These are phyloP conservation scores for Orthosia cruda DNA, from an alignment of 2,888 invertebrate genomes.

Conservation along the genomic window DNA sequence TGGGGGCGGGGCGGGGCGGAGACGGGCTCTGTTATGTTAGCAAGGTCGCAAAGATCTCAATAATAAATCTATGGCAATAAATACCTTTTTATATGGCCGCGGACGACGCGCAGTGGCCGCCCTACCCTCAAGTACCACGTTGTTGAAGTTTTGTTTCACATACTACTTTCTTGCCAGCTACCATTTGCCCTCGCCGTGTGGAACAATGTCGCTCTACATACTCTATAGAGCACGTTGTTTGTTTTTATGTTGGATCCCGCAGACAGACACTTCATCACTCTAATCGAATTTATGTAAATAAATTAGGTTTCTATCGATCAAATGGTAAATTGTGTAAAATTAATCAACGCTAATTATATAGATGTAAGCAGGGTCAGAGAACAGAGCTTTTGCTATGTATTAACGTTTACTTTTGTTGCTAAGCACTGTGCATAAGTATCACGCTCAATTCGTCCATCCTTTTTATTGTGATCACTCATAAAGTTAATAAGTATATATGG, in stretches of 20 bases:
- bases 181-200: constrained; percentile 14
- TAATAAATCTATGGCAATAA: constrained; percentile 70
- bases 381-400: constrained; percentile 50
- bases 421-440: constrained; percentile 46
- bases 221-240: background rate
- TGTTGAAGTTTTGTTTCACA: constrained; percentile 31
- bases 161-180: constrained; percentile 41
- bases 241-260: constrained; percentile 35
- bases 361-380: constrained; percentile 55
- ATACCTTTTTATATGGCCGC: constrained; percentile 58
- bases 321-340: constrained; percentile 47
- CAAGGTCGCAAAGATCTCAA: constrained; percentile 51
- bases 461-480: constrained; percentile 53
- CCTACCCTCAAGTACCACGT: constrained; percentile 32
- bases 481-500: constrained; percentile 33
- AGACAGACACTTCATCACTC: constrained; percentile 41
- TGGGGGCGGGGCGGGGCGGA: constrained; percentile 42
- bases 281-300: constrained; percentile 44
- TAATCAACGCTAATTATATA: constrained; percentile 48
- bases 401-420: constrained; percentile 46
- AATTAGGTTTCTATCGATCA: constrained; percentile 57
- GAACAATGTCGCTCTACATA: constrained; percentile 9
- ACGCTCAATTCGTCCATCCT: constrained; percentile 62
- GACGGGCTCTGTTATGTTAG: constrained; percentile 52
- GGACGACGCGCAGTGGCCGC: constrained; percentile 40